These are phyloP conservation scores for Pammene aurita DNA, from an alignment of 2,888 invertebrate species.

Conservation along the genomic window DNA sequence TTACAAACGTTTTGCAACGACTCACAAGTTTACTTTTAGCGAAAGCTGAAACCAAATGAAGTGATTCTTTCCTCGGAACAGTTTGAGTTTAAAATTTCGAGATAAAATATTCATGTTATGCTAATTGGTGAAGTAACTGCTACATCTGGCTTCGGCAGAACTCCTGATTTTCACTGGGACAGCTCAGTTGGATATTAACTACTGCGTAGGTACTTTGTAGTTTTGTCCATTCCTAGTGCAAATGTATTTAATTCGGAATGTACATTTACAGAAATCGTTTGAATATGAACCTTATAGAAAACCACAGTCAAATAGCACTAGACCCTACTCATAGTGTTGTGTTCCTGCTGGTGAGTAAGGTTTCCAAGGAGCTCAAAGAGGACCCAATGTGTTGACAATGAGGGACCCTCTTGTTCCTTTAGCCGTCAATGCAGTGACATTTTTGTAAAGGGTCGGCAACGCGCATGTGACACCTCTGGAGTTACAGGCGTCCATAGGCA, in stretches of 20 bases:
- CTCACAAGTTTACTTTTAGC: conserved; percentile 3
- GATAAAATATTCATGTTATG: conserved; percentile 40
- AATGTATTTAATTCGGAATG: conserved; percentile 14
- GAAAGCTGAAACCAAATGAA: conserved; percentile 14
- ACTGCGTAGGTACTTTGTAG: conserved; percentile 21
- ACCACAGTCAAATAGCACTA: no score
- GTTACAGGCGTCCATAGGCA: no score
- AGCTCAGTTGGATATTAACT: conserved; percentile 29
- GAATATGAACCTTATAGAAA: no score
- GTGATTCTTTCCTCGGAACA: conserved; percentile 15
- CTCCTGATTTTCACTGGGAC: conserved; percentile 30
- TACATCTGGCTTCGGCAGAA: conserved; percentile 33
- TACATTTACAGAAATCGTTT: conserved; percentile 12
- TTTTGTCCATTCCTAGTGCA: conserved; percentile 21
- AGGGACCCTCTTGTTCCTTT: no score
- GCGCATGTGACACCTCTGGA: no score
- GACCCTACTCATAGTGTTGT: no score
- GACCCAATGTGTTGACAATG: no score
- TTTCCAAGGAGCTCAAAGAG: no score
- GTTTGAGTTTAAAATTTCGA: conserved; percentile 23
- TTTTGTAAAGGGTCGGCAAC: no score
- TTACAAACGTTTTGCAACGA: not conserved
- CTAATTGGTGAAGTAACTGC: conserved; percentile 35
- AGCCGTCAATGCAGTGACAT: no score
- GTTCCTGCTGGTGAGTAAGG: no score